Conservation (phyloP, 2,113 vertebrate genomes). For the Lycocorax pyrrhopterus region DNA sequence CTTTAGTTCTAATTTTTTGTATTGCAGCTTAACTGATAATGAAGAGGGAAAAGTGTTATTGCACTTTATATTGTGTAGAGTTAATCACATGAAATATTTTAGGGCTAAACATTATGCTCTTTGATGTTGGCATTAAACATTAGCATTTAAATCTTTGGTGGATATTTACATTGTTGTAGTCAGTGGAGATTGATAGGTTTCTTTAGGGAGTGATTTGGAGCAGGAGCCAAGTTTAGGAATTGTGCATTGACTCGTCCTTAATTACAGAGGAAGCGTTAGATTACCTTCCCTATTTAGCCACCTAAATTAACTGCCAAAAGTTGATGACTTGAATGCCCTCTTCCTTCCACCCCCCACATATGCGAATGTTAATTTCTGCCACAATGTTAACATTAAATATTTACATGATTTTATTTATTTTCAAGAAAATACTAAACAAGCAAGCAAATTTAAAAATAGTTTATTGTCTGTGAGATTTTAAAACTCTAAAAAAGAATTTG, state of each 20-base stretch:
- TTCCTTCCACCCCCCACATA: neutral
- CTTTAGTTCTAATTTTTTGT: conserved; percentile 13
- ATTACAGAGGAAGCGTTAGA: conserved; percentile 49
- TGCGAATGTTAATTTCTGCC: neutral
- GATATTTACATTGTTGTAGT: conserved; percentile 56
- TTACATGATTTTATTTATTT: neutral
- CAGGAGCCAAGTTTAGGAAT: conserved; percentile 43
- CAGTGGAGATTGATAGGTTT: conserved; percentile 46
- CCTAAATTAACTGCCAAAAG: conserved; percentile 36
- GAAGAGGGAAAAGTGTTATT: conserved; percentile 8
- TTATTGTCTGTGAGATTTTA: neutral
- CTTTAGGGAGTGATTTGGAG: conserved; percentile 45
- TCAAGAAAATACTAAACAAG: neutral
- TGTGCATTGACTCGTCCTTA: conserved; percentile 14
- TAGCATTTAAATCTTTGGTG: conserved; percentile 32
- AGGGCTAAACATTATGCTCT: neutral
- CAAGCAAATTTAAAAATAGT: neutral
- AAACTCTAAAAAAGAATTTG: neutral
- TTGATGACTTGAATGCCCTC: conserved; percentile 13
- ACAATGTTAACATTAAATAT: neutral
- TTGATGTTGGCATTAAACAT: conserved; percentile 35
- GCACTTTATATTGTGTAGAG: neutral
- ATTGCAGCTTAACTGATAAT: neutral
- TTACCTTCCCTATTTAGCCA: conserved; percentile 44
- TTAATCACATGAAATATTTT: conserved; percentile 30